Evolutionary conservation across 2,113 vertebrate species (phyloP).

Genomic region (Octodon degus): DNA sequence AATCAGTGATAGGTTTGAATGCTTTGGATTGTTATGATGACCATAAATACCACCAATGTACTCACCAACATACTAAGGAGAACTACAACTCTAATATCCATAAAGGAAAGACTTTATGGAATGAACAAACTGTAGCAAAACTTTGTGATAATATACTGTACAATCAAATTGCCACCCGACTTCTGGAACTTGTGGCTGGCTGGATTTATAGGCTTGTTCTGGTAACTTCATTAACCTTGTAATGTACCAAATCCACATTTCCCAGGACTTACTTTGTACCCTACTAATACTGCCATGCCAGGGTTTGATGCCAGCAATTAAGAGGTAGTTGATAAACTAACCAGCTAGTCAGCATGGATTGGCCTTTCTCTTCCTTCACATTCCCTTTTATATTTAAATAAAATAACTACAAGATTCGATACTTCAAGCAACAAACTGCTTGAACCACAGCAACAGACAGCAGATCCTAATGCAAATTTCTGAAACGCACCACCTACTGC

Average conservation of each 20-base stretch:
- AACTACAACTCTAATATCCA: neutral
- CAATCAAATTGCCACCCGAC: neutral
- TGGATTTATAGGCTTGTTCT: neutral
- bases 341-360: neutral
- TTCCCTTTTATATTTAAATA: constrained; percentile 28
- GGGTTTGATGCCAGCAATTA: neutral
- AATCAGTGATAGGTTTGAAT: constrained; percentile 18
- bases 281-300: neutral
- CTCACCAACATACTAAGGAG: constrained; percentile 17
- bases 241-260: neutral
- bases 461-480: constrained; percentile 1
- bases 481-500: neutral
- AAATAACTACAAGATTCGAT: neutral
- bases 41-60: neutral
- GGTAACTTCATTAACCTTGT: neutral
- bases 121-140: constrained; percentile 12
- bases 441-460: neutral
- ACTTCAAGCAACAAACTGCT: constrained; percentile 12
- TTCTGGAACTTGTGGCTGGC: neutral
- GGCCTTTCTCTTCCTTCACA: neutral
- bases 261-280: neutral
- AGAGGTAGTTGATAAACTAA: neutral
- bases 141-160: neutral
- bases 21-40: constrained; percentile 3
- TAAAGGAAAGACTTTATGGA: constrained; percentile 19